phyloP scores from a whole-genome alignment of 1,140 invertebrate species.

The Drosophila neocordata region DNA sequence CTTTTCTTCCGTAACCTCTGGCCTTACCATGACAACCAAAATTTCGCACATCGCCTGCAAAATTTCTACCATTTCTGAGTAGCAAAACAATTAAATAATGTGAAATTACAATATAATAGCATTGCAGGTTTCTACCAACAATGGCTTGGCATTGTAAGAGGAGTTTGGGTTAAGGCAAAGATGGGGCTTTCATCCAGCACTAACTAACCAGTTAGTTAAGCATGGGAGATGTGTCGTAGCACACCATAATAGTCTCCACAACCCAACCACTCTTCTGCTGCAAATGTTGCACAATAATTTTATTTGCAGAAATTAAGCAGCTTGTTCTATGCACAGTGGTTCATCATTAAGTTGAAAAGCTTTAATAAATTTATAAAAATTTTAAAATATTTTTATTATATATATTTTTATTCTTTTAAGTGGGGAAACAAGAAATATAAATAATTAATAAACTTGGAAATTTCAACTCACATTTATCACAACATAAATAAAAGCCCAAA shows the following conservation, averaged over 20 bases:
- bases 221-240: too few species aligned
- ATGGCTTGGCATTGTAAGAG: not conserved
- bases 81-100: slow-evolving; percentile 72
- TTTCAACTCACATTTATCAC: too few species aligned
- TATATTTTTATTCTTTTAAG: too few species aligned
- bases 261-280: slow-evolving; percentile 38
- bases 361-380: too few species aligned
- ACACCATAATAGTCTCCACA: slow-evolving; percentile 60
- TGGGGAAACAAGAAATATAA: too few species aligned
- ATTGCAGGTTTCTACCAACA: slow-evolving; percentile 62
- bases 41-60: slow-evolving; percentile 47
- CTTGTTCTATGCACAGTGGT: slow-evolving; percentile 48
- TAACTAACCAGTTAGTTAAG: not conserved
- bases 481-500: too few species aligned
- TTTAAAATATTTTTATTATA: too few species aligned
- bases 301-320: slow-evolving; percentile 77
- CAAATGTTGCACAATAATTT: slow-evolving; percentile 80
- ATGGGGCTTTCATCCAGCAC: not conserved
- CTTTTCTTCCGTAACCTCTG: slow-evolving; percentile 11
- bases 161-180: too few species aligned
- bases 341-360: too few species aligned
- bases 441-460: too few species aligned
- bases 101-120: slow-evolving; percentile 73
- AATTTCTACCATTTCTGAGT: slow-evolving; percentile 10
- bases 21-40: slow-evolving; percentile 41